Base-by-base conservation (phyloP, 2,888 invertebrate species). In the Hirtodrosophila trivittata region DNA sequence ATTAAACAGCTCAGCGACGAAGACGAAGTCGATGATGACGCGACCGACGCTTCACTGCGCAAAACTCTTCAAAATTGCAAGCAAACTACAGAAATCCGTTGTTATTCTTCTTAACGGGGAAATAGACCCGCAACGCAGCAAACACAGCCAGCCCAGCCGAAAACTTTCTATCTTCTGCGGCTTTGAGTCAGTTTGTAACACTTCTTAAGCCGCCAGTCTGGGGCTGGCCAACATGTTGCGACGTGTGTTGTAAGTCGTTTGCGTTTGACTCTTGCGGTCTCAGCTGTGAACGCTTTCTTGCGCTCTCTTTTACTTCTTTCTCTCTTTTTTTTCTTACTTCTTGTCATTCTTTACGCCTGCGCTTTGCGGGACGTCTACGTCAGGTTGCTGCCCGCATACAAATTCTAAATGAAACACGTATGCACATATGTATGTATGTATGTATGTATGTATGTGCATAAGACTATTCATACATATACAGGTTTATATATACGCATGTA, bases 111-210 rank as follows among this genome's bases (percentile, higher is more conserved):
- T 46, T 12, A 10, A 30, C 28, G 35, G n/a, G 18, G 16, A 32
- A 33, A 32, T 9, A 16, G 14, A 35, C 18, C 42, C 47, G 62
- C 39, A 50, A 43, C 59, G 32, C 41, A 46, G 39, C 52, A 47
- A 51, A 54, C 72, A 85, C 90, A 86, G 88, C 89, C 83, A 81
- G 80, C 86, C 75, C 78, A 75, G 78, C 69, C 84, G 88, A 87
- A 86, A 88, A 89, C 89, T 89, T 90, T 89, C 89, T 89, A 87
- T 87, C 87, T 88, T 89, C 88, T 90, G 89, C 70, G 77, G 63
- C 64, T 57, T 71, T 52, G 54, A 58, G 77, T 72, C 75, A 73
- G 77, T 72, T 69, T 84, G 82, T 83, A 86, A 86, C 87, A 87
- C 88, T 88, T 90, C 90, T 89, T 89, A 87, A 89, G 85, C 86